Conservation (phyloP, 2,888 invertebrate genomes). For the Zelleria hepariella region DNA sequence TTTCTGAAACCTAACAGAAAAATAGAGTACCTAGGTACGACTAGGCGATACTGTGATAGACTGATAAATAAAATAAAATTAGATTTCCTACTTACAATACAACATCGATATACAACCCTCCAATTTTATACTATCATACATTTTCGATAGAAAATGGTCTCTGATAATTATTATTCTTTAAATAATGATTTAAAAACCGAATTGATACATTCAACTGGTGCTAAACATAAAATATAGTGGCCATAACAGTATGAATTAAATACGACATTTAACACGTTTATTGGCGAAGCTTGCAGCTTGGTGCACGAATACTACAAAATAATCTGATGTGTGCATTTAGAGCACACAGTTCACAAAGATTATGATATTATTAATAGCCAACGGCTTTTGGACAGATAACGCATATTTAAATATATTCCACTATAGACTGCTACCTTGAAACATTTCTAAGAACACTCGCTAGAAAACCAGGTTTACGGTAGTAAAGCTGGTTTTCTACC, state of each 20-base stretch:
- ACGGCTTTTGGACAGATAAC: no score
- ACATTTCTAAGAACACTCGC: no score
- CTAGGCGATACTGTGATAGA: not conserved
- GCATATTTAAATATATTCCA: no score
- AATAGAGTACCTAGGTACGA: not conserved
- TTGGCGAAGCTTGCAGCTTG: not conserved
- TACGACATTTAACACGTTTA: not conserved
- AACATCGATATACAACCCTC: not conserved
- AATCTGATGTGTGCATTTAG: no score
- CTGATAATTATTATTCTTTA: no score
- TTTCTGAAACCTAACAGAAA: not conserved
- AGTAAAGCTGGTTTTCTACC: no score
- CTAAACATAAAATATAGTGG: not conserved
- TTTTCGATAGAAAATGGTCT: not conserved
- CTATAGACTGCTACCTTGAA: no score
- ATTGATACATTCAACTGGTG: not conserved
- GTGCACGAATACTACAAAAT: no score
- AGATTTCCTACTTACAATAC: not conserved
- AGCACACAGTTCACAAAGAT: no score
- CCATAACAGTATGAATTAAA: not conserved
- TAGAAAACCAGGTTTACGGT: no score
- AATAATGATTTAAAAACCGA: no score
- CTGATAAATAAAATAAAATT: not conserved
- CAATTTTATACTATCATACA: not conserved
- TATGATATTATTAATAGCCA: no score